Base-by-base conservation (phyloP, 2,797 vertebrate genomes). In the Megaceryle alcyon region DNA sequence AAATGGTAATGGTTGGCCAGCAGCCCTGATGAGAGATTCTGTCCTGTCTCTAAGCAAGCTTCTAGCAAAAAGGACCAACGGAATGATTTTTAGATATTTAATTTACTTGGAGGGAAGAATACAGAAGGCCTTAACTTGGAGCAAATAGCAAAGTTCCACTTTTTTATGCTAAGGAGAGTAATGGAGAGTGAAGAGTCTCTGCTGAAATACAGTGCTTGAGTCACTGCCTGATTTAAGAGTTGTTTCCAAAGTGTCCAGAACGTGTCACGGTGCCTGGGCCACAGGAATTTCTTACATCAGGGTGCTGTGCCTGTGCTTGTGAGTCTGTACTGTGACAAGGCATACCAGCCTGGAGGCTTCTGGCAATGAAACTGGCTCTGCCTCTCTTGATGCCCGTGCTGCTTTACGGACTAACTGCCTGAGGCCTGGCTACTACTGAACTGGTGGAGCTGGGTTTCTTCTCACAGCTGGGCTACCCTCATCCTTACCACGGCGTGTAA, bases 401-500 rank as follows among this genome's bases (percentile, higher is more conserved):
- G 56, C 43, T 51, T 28, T 61, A 48, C 2, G 16, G n/a, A 49
- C 59, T 35, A 81, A n/a, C 68, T 89, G 31, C 56, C 66, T 35
- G 54, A 71, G 44, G 48, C 60, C 70, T 54, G 80, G 57, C 56
- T 59, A 3, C 16, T 80, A 8, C 46, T 43, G 56, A 23, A 20
- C 49, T 59, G 68, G 2, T 54, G 66, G 51, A 49, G 48, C 20
- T 35, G 53, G 14, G 37, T 49, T 43, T 3, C 53, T 35, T 71
- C 48, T 68, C n/a, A 5, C 28, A 31, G 60, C 48, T 48, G 41
- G 31, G 37, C 25, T 48, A 63, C 39, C 51, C 44, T 70, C 14
- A 4, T 23, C 0, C 1, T 13, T 17, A 25, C 26, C 60, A 22
- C 0, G 0, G 4, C 1, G 2, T 22, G 14, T 28, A 4, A 1